Evolutionary conservation across 2,888 invertebrate genomes (phyloP).

Genomic region (Cheilosia impressa): DNA sequence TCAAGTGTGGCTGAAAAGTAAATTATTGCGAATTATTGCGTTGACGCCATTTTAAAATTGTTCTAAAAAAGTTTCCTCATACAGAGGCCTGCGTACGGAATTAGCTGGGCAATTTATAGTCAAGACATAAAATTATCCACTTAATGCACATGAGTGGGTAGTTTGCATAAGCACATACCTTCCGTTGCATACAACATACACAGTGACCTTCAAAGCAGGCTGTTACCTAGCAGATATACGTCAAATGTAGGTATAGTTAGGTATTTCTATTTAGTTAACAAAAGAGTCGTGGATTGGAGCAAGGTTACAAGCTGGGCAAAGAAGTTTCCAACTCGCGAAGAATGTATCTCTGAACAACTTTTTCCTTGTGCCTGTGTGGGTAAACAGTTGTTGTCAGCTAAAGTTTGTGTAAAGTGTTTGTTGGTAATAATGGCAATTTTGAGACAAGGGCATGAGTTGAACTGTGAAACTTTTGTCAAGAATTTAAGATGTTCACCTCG

Average conservation of each 20-base stretch:
- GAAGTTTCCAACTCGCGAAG: conserved; percentile 27
- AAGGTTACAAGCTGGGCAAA: conserved; percentile 52
- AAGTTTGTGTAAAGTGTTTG: neutral
- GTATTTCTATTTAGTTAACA: conserved; percentile 13
- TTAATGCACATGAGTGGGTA: neutral
- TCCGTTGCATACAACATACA: conserved; percentile 8
- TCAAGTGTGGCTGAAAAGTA: conserved; percentile 37
- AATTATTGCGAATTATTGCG: conserved; percentile 29
- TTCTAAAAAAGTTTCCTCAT: conserved; percentile 22
- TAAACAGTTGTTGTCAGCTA: conserved; percentile 1
- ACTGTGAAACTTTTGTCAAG: neutral
- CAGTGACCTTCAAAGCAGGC: conserved; percentile 37
- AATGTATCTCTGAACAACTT: conserved; percentile 34
- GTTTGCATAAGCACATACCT: neutral
- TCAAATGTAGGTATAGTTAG: neutral
- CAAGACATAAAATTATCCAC: conserved; percentile 6
- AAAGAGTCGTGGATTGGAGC: conserved; percentile 43
- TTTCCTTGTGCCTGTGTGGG: conserved; percentile 8
- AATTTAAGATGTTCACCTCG: neutral
- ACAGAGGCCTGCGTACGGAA: neutral
- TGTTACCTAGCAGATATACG: conserved; percentile 1
- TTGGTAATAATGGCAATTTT: neutral
- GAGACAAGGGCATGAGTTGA: neutral
- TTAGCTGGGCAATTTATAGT: conserved; percentile 19
- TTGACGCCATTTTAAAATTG: conserved; percentile 13